Conservation (phyloP, 2,113 vertebrate species). For the Mesitornis unicolor region DNA sequence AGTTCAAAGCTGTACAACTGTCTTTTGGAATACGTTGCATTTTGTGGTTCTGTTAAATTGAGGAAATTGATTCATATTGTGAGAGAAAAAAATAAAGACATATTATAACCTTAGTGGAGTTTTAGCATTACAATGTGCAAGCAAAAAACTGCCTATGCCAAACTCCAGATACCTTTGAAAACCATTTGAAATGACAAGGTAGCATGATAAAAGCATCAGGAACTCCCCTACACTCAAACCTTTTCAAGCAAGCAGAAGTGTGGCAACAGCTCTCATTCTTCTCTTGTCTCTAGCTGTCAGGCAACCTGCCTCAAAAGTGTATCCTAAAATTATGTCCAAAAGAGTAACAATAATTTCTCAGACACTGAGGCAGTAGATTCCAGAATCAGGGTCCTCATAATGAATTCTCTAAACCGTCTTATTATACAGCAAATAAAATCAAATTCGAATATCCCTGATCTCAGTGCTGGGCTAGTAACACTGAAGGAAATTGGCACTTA, state of each 20-base stretch:
- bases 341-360: neutral
- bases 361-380: neutral
- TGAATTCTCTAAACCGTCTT: neutral
- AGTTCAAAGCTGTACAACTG: slow-evolving; percentile 81
- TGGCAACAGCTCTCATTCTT: neutral
- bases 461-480: neutral
- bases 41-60: slow-evolving; percentile 79
- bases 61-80: neutral
- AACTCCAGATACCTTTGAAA: neutral
- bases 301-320: neutral
- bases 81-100: neutral
- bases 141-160: neutral
- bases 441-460: neutral
- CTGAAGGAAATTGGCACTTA: neutral
- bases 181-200: neutral
- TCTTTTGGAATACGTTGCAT: slow-evolving; percentile 84
- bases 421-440: neutral
- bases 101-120: neutral
- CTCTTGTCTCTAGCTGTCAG: neutral
- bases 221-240: neutral
- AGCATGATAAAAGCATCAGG: neutral
- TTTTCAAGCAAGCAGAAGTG: neutral
- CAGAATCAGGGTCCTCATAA: neutral
- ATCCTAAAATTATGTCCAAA: neutral
- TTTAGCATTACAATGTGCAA: neutral